Evolutionary conservation across 64 coral and sea anemone genomes (phyloP).

Genomic region (Catalaphyllia jardinei): DNA sequence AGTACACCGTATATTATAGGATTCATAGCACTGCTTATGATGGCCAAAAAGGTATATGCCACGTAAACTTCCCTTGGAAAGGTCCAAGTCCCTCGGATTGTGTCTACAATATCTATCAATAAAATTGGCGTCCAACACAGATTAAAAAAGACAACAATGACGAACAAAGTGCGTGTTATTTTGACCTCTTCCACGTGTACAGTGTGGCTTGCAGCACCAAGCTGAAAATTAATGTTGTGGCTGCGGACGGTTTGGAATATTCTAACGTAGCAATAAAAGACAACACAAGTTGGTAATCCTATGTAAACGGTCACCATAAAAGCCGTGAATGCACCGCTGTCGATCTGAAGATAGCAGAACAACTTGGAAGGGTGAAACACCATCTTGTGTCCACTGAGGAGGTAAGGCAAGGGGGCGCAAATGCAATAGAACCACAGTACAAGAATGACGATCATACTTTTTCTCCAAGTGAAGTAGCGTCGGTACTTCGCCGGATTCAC

Average conservation of each 20-base stretch:
- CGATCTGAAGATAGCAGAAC: constrained; percentile 60
- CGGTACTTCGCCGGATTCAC: constrained; percentile 52
- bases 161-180: constrained; percentile 72
- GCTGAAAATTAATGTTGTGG: constrained; percentile 69
- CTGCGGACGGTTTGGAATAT: constrained; percentile 60
- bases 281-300: constrained; percentile 55
- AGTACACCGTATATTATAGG: constrained; percentile 73
- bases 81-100: constrained; percentile 62
- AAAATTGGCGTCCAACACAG: constrained; percentile 67
- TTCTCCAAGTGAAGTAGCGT: constrained; percentile 53
- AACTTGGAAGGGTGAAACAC: constrained; percentile 77
- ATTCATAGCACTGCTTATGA: constrained; percentile 62
- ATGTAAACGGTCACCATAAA: constrained; percentile 40
- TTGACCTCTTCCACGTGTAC: constrained; percentile 72
- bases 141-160: constrained; percentile 61
- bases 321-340: constrained; percentile 12
- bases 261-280: constrained; percentile 72
- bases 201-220: not conserved
- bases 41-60: constrained; percentile 62
- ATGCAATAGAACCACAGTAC: constrained; percentile 41
- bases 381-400: constrained; percentile 60
- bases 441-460: constrained; percentile 35
- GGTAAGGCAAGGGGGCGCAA: constrained; percentile 49
- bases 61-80: constrained; percentile 54
- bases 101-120: constrained; percentile 60